Conservation (phyloP, 2,888 invertebrate genomes). For the Thereva nobilitata region DNA sequence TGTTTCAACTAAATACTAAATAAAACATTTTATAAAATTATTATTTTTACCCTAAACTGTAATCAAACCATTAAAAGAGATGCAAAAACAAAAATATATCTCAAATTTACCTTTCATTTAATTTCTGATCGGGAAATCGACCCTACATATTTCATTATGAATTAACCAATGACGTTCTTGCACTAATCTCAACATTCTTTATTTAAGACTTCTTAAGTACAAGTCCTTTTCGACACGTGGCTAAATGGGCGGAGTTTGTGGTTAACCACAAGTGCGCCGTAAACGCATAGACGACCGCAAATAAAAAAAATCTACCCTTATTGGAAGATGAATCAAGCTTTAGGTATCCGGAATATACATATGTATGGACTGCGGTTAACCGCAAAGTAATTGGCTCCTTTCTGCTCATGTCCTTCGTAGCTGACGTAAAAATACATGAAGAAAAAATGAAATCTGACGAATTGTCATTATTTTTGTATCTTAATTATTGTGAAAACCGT, state of each 20-base stretch:
- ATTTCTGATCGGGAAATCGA: no score
- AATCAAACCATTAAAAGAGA: no score
- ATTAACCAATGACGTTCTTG: no score
- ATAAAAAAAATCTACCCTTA: slow-evolving; percentile 18
- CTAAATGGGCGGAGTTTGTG: slow-evolving; percentile 44
- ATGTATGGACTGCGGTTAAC: slow-evolving; percentile 54
- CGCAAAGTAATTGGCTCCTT: slow-evolving; percentile 59
- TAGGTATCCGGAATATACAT: not conserved
- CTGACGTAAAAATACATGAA: not conserved
- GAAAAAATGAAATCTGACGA: not conserved
- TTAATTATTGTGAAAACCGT: not conserved
- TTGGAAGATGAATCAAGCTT: slow-evolving; percentile 27
- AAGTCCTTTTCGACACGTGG: not conserved
- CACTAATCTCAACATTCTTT: no score
- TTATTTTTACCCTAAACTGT: no score
- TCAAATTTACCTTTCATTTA: no score
- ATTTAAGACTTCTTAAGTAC: no score
- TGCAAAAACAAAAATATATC: no score
- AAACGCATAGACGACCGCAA: slow-evolving; percentile 6
- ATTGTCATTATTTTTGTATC: not conserved
- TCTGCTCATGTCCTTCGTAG: slow-evolving; percentile 45
- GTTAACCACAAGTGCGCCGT: slow-evolving; percentile 44
- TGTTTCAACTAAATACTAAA: no score
- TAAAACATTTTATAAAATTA: no score
- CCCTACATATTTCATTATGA: no score